phyloP scores from a whole-genome alignment of 2,113 vertebrate genomes.

The Canis aureus region DNA sequence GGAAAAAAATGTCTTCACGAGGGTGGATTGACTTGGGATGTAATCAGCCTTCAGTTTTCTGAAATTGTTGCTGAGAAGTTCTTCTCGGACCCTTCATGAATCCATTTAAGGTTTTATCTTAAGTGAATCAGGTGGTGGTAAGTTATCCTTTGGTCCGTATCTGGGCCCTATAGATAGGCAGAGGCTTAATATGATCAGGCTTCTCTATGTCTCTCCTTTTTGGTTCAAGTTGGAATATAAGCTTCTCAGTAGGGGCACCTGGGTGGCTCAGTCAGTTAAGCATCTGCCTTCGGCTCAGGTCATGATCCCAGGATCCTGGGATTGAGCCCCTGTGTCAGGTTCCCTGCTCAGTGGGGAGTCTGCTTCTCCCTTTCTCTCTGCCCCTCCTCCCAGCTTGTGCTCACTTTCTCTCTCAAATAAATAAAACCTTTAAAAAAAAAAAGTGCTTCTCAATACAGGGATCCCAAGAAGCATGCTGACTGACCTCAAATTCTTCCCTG shows the following conservation, averaged over 20 bases:
- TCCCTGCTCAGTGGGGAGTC: no score
- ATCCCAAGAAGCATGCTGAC: background rate
- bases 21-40: background rate
- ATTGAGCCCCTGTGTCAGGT: no score
- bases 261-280: no score
- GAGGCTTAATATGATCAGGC: background rate
- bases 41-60: background rate
- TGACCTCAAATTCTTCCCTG: background rate
- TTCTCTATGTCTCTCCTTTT: background rate
- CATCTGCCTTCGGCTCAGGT: no score
- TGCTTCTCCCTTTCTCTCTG: no score
- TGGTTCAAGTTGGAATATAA: background rate
- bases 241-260: background rate
- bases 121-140: background rate
- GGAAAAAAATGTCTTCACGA: background rate
- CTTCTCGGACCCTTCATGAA: background rate
- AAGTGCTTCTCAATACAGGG: background rate
- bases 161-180: background rate
- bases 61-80: constrained; percentile 1
- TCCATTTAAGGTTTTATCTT: background rate
- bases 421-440: no score
- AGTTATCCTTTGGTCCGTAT: background rate
- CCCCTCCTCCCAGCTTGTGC: no score
- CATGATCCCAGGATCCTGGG: no score
- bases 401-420: no score